Percentiles rank a stretch among this genome's conserved stretches.
Conservation (phyloP, 2,888 invertebrate species). For the Meteorus cinctellus region DNA sequence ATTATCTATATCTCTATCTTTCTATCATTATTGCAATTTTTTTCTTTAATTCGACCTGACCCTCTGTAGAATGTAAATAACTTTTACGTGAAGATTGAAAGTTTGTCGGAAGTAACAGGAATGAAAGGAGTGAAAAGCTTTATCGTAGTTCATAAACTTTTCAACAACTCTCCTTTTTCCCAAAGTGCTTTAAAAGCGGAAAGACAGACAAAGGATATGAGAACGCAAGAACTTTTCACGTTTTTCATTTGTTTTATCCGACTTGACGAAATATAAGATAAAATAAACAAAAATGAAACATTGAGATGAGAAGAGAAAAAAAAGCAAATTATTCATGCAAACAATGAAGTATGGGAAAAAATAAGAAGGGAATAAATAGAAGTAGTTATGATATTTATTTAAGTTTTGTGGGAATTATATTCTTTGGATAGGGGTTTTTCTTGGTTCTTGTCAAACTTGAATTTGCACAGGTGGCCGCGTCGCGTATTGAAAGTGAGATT, state of each 20-base stretch:
- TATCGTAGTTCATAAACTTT: slow-evolving; percentile 40
- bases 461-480: slow-evolving; percentile 55
- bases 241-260: slow-evolving; percentile 42
- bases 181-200: slow-evolving; percentile 23
- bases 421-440: neutral
- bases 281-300: neutral
- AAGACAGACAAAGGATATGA: neutral
- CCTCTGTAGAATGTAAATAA: neutral
- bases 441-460: slow-evolving; percentile 43
- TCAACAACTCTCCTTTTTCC: slow-evolving; percentile 38
- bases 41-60: neutral
- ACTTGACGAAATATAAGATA: neutral
- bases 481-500: slow-evolving; percentile 63
- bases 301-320: neutral
- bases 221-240: slow-evolving; percentile 29
- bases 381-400: neutral
- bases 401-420: slow-evolving; percentile 5
- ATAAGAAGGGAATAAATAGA: neutral
- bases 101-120: slow-evolving; percentile 24
- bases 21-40: neutral
- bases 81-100: slow-evolving; percentile 39
- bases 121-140: slow-evolving; percentile 18
- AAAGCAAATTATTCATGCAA: neutral
- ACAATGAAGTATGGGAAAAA: neutral
- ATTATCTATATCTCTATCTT: neutral